phyloP scores from a whole-genome alignment of 1,140 invertebrate species.

The Cyphomyrmex costatus region DNA sequence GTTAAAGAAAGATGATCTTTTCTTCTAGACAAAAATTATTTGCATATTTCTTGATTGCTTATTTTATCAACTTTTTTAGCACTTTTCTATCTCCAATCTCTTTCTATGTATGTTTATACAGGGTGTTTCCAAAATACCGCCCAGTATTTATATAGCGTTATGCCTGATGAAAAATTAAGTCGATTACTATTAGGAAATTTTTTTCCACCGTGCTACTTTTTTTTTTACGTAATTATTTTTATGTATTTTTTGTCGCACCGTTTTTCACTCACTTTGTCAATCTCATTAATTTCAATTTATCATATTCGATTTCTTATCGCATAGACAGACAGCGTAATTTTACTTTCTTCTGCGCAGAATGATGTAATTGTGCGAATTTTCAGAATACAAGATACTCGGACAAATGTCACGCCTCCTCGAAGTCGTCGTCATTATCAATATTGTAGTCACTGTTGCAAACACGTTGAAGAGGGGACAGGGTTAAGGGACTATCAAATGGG shows the following conservation, averaged over 20 bases:
- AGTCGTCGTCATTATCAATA: not conserved
- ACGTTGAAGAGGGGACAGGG: slow-evolving; percentile 45
- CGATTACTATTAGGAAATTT: no score
- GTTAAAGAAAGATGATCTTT: not conserved
- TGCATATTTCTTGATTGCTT: not conserved
- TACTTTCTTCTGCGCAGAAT: not conserved
- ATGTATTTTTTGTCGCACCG: not conserved
- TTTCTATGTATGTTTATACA: no score
- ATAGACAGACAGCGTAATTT: not conserved
- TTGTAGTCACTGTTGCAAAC: not conserved
- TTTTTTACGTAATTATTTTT: not conserved
- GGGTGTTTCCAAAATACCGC: no score
- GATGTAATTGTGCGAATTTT: slow-evolving; percentile 22
- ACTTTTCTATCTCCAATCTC: not conserved
- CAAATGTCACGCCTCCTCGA: not conserved
- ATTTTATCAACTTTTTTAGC: not conserved
- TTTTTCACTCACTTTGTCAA: not conserved
- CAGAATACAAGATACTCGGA: not conserved
- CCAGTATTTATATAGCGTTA: no score
- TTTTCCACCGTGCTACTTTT: no score
- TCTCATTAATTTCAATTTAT: slow-evolving; percentile 27
- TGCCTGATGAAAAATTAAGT: no score
- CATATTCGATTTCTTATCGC: slow-evolving; percentile 31
- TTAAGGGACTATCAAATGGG: slow-evolving; percentile 65
- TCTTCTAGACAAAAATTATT: not conserved